Conservation (phyloP, 2,113 vertebrate species). For the Emydocephalus ijimae region DNA sequence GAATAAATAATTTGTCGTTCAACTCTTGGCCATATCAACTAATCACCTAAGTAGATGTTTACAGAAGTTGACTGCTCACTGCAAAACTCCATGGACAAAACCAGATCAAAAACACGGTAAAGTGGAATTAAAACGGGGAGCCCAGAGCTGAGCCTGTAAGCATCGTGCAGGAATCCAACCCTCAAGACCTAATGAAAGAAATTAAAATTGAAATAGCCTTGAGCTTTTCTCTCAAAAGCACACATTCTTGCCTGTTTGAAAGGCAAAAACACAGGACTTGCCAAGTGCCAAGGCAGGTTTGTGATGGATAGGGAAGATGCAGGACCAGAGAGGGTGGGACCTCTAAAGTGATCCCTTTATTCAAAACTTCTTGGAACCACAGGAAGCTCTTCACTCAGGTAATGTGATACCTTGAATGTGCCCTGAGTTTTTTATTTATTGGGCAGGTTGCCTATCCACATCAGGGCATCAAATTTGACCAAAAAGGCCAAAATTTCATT, state of each 20-base stretch:
- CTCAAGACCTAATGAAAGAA: background rate
- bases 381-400: background rate
- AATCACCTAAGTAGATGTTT: no score
- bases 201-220: background rate
- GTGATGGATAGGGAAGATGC: background rate
- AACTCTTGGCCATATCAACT: background rate
- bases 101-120: background rate
- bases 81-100: background rate
- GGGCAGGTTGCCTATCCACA: no score
- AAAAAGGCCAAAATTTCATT: background rate
- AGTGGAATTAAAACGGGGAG: background rate
- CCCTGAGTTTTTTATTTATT: no score
- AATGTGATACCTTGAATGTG: background rate
- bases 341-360: background rate
- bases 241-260: background rate
- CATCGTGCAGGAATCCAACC: background rate
- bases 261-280: background rate
- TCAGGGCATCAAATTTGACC: no score
- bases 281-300: background rate
- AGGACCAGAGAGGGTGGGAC: no score
- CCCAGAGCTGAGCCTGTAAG: background rate
- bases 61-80: background rate
- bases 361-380: background rate
- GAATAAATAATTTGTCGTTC: no score
- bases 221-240: background rate